Conservation (phyloP, 2,113 vertebrate species). For the Ifrita kowaldi region DNA sequence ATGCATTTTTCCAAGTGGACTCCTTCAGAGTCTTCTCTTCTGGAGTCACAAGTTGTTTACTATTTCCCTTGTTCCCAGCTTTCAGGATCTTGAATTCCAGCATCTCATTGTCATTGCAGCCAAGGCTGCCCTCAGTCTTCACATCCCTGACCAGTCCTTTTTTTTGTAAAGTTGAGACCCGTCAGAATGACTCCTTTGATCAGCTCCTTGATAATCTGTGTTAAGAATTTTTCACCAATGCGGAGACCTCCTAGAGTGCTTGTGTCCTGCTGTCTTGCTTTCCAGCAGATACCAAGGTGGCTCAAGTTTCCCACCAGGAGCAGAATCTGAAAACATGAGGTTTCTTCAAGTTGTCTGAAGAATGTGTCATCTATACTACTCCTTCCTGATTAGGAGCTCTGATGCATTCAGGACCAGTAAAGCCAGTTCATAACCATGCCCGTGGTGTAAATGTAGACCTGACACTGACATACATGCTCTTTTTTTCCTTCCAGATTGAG, state of each 20-base stretch:
- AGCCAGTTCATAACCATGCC: neutral
- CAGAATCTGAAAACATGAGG: neutral
- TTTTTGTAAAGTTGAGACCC: neutral
- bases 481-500: slow-evolving; percentile 82
- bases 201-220: neutral
- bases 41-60: neutral
- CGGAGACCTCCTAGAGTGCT: neutral
- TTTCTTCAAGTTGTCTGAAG: neutral
- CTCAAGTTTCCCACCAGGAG: neutral
- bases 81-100: neutral
- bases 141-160: neutral
- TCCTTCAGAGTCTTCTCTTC: neutral
- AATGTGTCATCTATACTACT: neutral
- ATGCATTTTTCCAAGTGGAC: neutral
- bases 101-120: neutral
- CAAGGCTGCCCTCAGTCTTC: neutral
- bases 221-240: neutral
- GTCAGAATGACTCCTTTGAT: neutral
- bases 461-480: neutral
- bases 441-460: neutral
- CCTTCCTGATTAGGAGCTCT: neutral
- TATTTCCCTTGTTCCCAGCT: neutral
- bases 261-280: neutral
- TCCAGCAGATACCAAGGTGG: neutral
- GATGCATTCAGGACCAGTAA: neutral